These are phyloP conservation scores for Drosophila yakuba DNA, from an alignment of 1,140 invertebrate genomes.

Conservation along the genomic window DNA sequence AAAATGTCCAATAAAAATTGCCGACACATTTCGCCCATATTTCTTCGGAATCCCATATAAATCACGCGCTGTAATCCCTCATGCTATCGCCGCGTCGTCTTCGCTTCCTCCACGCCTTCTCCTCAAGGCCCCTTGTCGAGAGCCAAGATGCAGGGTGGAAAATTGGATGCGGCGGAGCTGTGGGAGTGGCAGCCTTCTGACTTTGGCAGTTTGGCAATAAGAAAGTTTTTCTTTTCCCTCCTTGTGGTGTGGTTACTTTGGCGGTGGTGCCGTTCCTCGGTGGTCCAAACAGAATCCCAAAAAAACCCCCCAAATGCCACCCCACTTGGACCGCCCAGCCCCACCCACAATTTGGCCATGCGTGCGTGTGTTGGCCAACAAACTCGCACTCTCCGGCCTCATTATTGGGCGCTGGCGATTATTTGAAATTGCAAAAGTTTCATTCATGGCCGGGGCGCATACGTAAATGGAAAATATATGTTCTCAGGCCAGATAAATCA, in stretches of 20 bases:
- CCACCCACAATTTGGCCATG: conserved; percentile 27
- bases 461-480: conserved; percentile 78
- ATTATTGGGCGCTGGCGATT: conserved; percentile 78
- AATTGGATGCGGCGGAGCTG: background rate
- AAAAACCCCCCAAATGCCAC: background rate
- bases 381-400: conserved; percentile 65
- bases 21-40: conserved; percentile 85
- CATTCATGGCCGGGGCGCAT: conserved; percentile 72
- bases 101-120: conserved; percentile 54
- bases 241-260: conserved; percentile 47
- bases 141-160: conserved; percentile 20
- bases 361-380: conserved; percentile 53
- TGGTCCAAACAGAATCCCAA: conserved; percentile 33
- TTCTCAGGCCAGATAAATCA: conserved; percentile 65
- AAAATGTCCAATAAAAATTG: conserved; percentile 85
- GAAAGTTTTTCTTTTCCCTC: conserved; percentile 77
- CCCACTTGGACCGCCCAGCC: background rate
- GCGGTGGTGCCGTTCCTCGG: conserved; percentile 25
- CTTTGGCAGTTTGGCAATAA: conserved; percentile 82
- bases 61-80: conserved; percentile 85
- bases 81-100: conserved; percentile 84
- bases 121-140: conserved; percentile 42
- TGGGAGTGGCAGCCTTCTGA: conserved; percentile 50
- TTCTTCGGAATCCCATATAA: conserved; percentile 85
- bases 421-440: conserved; percentile 83